Conservation (phyloP, 1,140 invertebrate genomes). For the Brachionus koreanus region DNA sequence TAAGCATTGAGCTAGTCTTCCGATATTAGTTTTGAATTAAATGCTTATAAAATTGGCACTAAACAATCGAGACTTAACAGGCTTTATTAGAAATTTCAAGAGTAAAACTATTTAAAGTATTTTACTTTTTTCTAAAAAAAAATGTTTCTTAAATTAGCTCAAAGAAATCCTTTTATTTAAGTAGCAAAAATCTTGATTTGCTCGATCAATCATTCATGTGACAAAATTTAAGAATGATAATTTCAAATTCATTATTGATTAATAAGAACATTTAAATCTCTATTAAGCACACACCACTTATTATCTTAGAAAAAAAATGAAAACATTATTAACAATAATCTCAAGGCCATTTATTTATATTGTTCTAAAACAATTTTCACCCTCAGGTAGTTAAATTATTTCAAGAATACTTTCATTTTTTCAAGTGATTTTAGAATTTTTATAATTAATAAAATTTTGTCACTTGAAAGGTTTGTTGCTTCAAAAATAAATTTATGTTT, state of each 20-base stretch:
- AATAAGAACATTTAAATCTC: not conserved
- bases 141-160: not conserved
- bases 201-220: not conserved
- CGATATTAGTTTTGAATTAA: not conserved
- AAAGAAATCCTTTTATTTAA: not conserved
- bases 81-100: not conserved
- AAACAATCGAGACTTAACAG: not conserved
- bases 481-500: not conserved
- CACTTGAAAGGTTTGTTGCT: not conserved
- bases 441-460: not conserved
- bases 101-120: not conserved
- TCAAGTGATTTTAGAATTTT: not conserved
- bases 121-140: not conserved
- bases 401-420: not conserved
- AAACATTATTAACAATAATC: not conserved
- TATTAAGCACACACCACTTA: constrained; percentile 1
- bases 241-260: not conserved
- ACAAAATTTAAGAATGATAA: not conserved
- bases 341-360: not conserved
- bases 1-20: not conserved
- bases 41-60: not conserved
- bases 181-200: not conserved
- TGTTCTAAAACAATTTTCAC: not conserved
- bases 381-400: constrained; percentile 2
- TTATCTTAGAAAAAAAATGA: not conserved